Base-by-base conservation (phyloP, 1,140 invertebrate genomes). In the Drosophila parabipectinata region DNA sequence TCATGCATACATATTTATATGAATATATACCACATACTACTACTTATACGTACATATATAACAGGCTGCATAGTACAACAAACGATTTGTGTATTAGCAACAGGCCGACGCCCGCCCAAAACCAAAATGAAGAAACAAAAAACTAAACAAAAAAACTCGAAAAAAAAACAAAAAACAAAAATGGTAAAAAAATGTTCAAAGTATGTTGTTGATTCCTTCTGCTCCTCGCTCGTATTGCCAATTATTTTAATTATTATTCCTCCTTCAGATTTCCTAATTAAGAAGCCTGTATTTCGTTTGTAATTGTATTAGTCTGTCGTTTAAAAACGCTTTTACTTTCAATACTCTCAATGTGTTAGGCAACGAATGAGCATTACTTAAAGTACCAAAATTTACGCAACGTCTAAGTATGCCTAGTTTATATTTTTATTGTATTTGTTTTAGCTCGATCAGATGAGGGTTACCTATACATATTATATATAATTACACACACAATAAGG, bases 141-240 rank as follows among this genome's bases (percentile, higher is more conserved):
- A 18, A 18, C 18, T 18, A 18, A 55, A 63, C 41, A 12, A 59
- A 55, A 41, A 41, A 63, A 54, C 18, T 18, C 18, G 1, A 50
- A 48, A 26, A n/a, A 55, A 69, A 61, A 58, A 37, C 21, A 34
- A 64, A 51, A 30, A 26, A 34, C 9, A 37, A 26, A 45, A 60
- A 37, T 14, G 30, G 57, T 32, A 68, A 59, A 41, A 72, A 54
- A 58, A 34, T 51, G 34, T 67, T 78, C 37, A 47, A 59, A 77
- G 58, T 74, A 78, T 85, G 51, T 82, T 85, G 75, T 88, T 76
- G 64, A 87, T 79, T 87, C 71, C 62, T 82, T 76, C 74, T 79
- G 76, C 59, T 85, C 76, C 89, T 91, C 89, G 84, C 89, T 89
- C 89, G 57, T 78, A 90, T 90, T 91, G 89, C 89, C 89, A 91